phyloP scores from a whole-genome alignment of 2,888 invertebrate species.

The Chouioia cunea region DNA sequence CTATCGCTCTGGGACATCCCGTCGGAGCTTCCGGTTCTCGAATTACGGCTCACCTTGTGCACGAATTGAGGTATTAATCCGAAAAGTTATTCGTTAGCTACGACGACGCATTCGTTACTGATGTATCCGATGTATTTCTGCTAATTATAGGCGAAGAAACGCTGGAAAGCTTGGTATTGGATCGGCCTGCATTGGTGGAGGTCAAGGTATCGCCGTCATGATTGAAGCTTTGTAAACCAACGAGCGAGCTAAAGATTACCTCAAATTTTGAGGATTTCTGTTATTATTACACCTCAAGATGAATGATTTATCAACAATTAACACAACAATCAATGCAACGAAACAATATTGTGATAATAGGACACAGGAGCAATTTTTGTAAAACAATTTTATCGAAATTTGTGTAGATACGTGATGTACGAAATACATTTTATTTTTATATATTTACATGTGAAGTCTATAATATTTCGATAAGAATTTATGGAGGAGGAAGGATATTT shows the following conservation, averaged over 20 bases:
- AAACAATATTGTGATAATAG: constrained; percentile 29
- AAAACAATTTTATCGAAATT: constrained; percentile 13
- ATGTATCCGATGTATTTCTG: too few relatives aligned
- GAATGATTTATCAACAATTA: constrained; percentile 2
- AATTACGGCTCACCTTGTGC: constrained; percentile 90
- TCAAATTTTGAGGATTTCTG: neutral
- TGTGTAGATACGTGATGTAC: constrained; percentile 8
- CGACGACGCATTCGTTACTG: too few relatives aligned
- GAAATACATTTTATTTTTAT: constrained; percentile 39
- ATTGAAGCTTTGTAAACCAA: constrained; percentile 79
- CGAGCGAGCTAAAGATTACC: neutral
- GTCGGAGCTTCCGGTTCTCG: constrained; percentile 94
- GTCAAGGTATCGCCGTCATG: constrained; percentile 96
- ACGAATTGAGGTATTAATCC: constrained; percentile 84
- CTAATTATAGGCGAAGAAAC: constrained; percentile 80
- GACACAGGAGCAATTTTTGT: neutral
- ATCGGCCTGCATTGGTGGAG: constrained; percentile 98
- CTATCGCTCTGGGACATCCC: constrained; percentile 97
- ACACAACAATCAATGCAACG: constrained; percentile 30
- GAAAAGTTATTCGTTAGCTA: neutral
- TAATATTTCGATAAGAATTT: constrained; percentile 10
- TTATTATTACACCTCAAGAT: neutral
- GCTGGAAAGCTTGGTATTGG: constrained; percentile 90
- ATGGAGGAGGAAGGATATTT: neutral
- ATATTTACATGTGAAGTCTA: constrained; percentile 11